A percentile compares a stretch with the other conserved stretches of the same genome.
phyloP scores from a whole-genome alignment of 2,797 vertebrate species.

The Pantherophis alleghaniensis region DNA sequence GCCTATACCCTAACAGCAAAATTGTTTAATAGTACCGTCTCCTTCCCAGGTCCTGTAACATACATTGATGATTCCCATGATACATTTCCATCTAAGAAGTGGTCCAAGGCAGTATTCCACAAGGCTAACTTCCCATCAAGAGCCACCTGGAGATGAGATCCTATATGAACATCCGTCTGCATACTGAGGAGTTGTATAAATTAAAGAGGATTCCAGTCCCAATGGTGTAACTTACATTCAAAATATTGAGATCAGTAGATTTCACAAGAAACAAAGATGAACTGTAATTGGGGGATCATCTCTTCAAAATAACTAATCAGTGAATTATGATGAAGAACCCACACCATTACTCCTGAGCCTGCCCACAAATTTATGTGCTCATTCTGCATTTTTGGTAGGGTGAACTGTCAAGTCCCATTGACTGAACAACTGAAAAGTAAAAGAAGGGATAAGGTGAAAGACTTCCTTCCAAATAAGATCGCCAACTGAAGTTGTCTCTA shows the following conservation, averaged over 20 bases:
- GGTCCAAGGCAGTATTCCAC: not conserved
- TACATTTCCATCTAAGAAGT: not conserved
- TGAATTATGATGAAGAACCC: not conserved
- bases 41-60: not conserved
- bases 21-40: not conserved
- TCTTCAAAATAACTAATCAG: not conserved
- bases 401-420: not conserved
- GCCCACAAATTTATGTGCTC: not conserved
- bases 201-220: not conserved
- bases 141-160: not conserved
- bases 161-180: not conserved
- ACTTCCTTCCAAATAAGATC: not conserved
- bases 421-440: not conserved
- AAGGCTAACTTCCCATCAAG: not conserved
- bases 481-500: not conserved
- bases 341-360: not conserved
- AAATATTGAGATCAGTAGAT: not conserved
- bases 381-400: not conserved
- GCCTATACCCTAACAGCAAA: not conserved
- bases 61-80: not conserved
- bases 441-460: not conserved
- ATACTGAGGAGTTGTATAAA: not conserved
- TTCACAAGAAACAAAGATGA: not conserved
- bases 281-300: not conserved
- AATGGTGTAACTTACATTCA: not conserved